phyloP scores from a whole-genome alignment of 2,888 invertebrate genomes.

The Leptinotarsa peninsularis region DNA sequence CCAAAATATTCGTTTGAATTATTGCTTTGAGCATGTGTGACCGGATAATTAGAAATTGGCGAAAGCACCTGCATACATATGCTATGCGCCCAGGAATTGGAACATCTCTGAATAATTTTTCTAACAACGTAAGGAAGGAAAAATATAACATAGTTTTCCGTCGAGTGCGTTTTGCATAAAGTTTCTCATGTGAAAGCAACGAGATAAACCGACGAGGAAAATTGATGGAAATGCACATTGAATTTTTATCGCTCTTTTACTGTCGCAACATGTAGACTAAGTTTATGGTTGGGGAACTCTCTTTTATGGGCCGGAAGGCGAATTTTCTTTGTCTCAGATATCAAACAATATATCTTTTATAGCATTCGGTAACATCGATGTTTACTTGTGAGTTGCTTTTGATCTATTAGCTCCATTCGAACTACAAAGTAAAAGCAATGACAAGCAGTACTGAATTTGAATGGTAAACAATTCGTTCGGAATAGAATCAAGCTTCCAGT shows the following conservation, averaged over 20 bases:
- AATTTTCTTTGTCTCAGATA: constrained; percentile 62
- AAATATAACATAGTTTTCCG: constrained; percentile 46
- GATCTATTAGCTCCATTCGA: constrained; percentile 28
- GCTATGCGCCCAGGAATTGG: not conserved
- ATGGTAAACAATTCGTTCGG: not conserved
- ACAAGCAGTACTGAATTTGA: not conserved
- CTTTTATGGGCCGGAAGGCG: constrained; percentile 62
- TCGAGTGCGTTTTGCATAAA: constrained; percentile 52
- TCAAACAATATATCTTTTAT: constrained; percentile 62
- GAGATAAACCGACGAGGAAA: constrained; percentile 58
- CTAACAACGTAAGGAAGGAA: constrained; percentile 47
- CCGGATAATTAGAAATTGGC: no score
- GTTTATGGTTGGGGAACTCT: constrained; percentile 63
- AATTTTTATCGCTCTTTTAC: constrained; percentile 67
- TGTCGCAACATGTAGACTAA: constrained; percentile 67
- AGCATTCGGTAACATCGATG: constrained; percentile 42
- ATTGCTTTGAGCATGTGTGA: no score
- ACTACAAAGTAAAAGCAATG: constrained; percentile 16
- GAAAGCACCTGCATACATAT: not conserved
- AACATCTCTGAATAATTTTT: constrained; percentile 12
- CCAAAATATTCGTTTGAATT: no score
- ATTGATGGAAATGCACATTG: constrained; percentile 67
- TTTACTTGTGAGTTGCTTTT: constrained; percentile 36
- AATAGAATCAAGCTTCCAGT: not conserved
- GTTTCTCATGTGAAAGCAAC: constrained; percentile 51